These are phyloP conservation scores for Gymnorhina tibicen DNA, from an alignment of 2,113 vertebrate genomes.

Conservation along the genomic window DNA sequence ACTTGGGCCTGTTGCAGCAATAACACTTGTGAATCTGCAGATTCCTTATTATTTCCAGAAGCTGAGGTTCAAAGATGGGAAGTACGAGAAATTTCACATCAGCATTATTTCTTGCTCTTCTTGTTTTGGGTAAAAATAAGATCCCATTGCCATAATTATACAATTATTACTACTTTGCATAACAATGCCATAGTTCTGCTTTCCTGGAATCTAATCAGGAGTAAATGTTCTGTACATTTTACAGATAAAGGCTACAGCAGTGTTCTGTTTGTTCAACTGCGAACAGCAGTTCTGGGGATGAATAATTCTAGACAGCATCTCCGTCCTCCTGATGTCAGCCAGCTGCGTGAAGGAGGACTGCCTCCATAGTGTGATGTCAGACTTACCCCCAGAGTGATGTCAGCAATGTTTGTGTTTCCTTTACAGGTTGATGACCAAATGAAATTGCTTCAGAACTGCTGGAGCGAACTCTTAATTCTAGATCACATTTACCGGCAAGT, in stretches of 20 bases:
- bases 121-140: background rate
- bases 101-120: background rate
- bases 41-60: background rate
- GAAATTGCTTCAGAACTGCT: conserved; percentile 98
- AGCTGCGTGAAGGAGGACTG: background rate
- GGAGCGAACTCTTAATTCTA: conserved; percentile 97
- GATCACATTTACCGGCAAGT: conserved; percentile 98
- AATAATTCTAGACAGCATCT: background rate
- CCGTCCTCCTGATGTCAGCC: background rate
- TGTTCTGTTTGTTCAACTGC: background rate
- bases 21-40: background rate
- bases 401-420: background rate
- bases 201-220: background rate
- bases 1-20: background rate
- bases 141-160: background rate
- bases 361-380: background rate
- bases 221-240: background rate
- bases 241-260: background rate
- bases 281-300: background rate
- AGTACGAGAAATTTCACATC: background rate
- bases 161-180: background rate
- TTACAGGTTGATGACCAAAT: conserved; percentile 98
- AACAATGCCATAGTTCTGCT: background rate
- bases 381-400: background rate
- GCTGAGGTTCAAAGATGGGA: background rate